Evolutionary conservation across 2,888 invertebrate genomes (phyloP).

Genomic region (Spialia ferax): DNA sequence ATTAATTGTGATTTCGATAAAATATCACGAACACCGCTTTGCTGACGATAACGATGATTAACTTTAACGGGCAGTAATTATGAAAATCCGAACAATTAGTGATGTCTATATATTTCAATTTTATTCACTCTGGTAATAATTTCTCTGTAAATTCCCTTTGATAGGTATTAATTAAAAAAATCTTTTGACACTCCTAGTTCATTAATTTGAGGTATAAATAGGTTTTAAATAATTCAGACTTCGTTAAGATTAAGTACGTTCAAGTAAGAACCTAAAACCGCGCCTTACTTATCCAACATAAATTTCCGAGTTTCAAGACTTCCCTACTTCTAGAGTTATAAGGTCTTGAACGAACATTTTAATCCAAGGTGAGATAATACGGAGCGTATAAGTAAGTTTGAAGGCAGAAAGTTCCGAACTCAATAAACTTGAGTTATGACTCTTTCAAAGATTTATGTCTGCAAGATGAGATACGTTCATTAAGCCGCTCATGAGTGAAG

Average conservation of each 20-base stretch:
- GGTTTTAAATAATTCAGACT: too few species aligned
- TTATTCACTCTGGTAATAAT: background rate
- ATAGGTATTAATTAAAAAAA: background rate
- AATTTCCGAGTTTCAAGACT: conserved; percentile 12
- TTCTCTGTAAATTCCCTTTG: too few species aligned
- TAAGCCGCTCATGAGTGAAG: conserved; percentile 71
- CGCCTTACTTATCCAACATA: conserved; percentile 5
- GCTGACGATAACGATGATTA: conserved; percentile 24
- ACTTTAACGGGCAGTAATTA: conserved; percentile 31
- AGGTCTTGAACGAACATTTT: conserved; percentile 44
- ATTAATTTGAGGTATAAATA: too few species aligned
- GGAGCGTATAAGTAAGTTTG: conserved; percentile 49
- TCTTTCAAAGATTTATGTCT: conserved; percentile 74
- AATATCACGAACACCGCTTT: conserved; percentile 25
- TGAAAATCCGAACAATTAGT: conserved; percentile 24
- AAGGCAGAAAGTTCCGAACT: conserved; percentile 71
- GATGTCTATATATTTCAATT: background rate
- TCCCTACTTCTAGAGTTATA: conserved; percentile 30
- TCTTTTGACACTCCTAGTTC: too few species aligned
- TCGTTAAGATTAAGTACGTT: background rate
- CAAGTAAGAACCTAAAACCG: background rate
- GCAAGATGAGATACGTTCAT: conserved; percentile 79
- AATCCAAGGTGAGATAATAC: conserved; percentile 49
- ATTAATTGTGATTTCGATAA: conserved; percentile 32
- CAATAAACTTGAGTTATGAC: conserved; percentile 80